phyloP scores from a whole-genome alignment of 2,888 invertebrate species.

The Tipula vernalis region DNA sequence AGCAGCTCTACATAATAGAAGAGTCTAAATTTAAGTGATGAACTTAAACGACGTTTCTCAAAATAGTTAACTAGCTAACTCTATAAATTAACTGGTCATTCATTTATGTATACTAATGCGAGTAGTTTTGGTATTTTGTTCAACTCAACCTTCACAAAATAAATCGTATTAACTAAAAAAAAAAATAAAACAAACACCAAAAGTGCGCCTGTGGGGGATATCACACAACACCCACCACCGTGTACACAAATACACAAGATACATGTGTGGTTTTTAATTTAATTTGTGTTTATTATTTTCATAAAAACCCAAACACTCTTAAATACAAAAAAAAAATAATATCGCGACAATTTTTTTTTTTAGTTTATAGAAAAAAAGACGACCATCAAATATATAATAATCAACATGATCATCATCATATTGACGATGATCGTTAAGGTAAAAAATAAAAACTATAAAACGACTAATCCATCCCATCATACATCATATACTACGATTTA shows the following conservation, averaged over 20 bases:
- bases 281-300: neutral
- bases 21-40: neutral
- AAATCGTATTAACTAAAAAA: neutral
- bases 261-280: neutral
- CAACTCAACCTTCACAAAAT: neutral
- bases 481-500: neutral
- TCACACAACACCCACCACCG: neutral
- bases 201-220: neutral
- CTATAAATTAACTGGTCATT: neutral
- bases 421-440: neutral
- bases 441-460: neutral
- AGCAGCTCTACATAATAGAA: neutral
- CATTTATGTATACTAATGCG: neutral
- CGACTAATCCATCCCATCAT: neutral
- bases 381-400: neutral
- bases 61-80: neutral
- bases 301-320: neutral
- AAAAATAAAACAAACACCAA: neutral
- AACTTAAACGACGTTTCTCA: neutral
- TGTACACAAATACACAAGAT: neutral
- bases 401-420: neutral
- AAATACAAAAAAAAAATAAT: neutral
- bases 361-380: neutral
- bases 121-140: neutral
- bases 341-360: neutral